Evolutionary conservation across 2,888 invertebrate species (phyloP).

Genomic region (Harpalus rufipes): DNA sequence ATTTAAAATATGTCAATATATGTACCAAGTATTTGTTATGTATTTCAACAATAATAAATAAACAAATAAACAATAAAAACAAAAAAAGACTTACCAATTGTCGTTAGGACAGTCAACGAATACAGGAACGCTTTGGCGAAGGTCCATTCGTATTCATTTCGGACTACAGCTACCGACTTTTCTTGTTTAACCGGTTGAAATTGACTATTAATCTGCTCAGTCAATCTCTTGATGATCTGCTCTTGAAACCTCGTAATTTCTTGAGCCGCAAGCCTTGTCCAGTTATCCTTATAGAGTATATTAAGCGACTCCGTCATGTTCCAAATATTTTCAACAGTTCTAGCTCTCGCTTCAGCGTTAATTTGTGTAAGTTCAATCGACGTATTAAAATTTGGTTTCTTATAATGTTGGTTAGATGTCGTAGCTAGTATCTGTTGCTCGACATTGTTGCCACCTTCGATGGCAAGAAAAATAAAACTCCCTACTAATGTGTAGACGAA

Average conservation of each 20-base stretch:
- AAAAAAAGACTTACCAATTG: conserved; percentile 84
- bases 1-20: no score
- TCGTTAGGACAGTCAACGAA: conserved; percentile 95
- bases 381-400: conserved; percentile 75
- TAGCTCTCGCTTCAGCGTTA: conserved; percentile 81
- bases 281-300: conserved; percentile 91
- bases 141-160: conserved; percentile 89
- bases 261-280: conserved; percentile 89
- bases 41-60: neutral
- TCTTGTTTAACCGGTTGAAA: conserved; percentile 73
- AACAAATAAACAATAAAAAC: neutral
- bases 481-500: conserved; percentile 88
- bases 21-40: no score
- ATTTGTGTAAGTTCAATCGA: conserved; percentile 76
- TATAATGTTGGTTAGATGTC: conserved; percentile 75
- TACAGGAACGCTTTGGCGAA: conserved; percentile 95
- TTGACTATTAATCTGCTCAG: conserved; percentile 83
- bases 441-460: conserved; percentile 85
- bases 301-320: conserved; percentile 92
- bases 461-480: conserved; percentile 86
- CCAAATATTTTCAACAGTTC: conserved; percentile 94
- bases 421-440: conserved; percentile 82
- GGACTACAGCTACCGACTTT: conserved; percentile 73
- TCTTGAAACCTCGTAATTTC: conserved; percentile 91
- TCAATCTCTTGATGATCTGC: conserved; percentile 88